Base-by-base conservation (phyloP, 2,888 invertebrate species). In the Bruchidius siliquastri region DNA sequence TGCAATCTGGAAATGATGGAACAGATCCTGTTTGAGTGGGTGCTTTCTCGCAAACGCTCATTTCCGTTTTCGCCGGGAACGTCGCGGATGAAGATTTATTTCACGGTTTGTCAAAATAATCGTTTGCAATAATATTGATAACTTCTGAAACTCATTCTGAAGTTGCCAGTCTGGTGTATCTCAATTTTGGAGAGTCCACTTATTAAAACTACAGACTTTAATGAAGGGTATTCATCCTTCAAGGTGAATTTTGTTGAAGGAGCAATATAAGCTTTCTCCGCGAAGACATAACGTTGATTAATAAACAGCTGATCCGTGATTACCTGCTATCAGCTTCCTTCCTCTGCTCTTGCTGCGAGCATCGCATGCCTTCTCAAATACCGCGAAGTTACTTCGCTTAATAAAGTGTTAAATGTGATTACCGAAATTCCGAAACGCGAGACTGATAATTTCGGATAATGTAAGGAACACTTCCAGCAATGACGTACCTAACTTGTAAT, bases 361-460 rank as follows among this genome's bases (percentile, higher is more conserved):
- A 49, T 49, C 49, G 49, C 13, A 49, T 49, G 18, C 49, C 49
- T 49, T 49, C 49, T 13, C 10, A 18, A 49, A 49, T 49, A 49
- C 6, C 49, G 3, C 49, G 75, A 75, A 73, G 75, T 71, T 69
- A 68, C 67, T 75, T 68, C 72, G 72, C 76, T 74, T 76, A 75
- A 75, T 76, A 75, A 75, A 74, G 72, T 74, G 70, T 73, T 76
- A 71, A 73, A 76, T 71, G 74, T 74, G 73, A 74, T 76, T 74
- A 72, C 74, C 74, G 74, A 72, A 49, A 75, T 75, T 75, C 74
- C 75, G 72, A 73, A 71, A 26, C 73, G 21, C 67, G 49, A 26
- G 68, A 49, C 49, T 13, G 49, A 49, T 49, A 8, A 49, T 13
- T 13, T 13, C 6, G 49, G 49, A 13, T 49, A 49, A 49, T 49